Percentiles rank a stretch among this genome's conserved stretches.
Evolutionary conservation across 2,797 vertebrate genomes (phyloP).

Genomic region (Kryptopterus vitreolus): DNA sequence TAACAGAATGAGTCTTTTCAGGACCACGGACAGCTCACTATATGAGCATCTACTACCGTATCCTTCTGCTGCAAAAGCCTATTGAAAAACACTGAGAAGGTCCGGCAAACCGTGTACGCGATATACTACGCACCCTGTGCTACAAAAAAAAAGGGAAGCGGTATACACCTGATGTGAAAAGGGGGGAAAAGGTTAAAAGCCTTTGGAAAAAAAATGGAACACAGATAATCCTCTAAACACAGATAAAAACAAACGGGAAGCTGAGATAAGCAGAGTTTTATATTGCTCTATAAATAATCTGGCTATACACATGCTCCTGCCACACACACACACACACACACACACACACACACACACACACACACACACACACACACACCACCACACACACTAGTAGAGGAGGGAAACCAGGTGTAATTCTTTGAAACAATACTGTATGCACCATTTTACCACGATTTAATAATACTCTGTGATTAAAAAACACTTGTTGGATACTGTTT

Average conservation of each 20-base stretch:
- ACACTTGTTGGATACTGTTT: not conserved
- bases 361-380: not conserved
- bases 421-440: not conserved
- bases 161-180: not conserved
- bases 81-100: not conserved
- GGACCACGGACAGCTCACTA: slow-evolving; percentile 39
- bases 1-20: too few relatives aligned
- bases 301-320: not conserved
- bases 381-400: not conserved
- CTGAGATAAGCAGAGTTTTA: not conserved
- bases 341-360: not conserved
- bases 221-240: too few relatives aligned
- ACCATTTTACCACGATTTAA: not conserved
- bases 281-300: not conserved
- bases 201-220: not conserved
- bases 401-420: not conserved
- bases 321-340: not conserved
- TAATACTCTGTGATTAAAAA: not conserved
- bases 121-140: not conserved
- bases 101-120: not conserved
- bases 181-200: not conserved
- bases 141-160: not conserved
- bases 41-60: not conserved
- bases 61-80: not conserved
- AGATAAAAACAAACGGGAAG: not conserved